phyloP scores from a whole-genome alignment of 2,888 invertebrate species.

The Acrobasis repandana region DNA sequence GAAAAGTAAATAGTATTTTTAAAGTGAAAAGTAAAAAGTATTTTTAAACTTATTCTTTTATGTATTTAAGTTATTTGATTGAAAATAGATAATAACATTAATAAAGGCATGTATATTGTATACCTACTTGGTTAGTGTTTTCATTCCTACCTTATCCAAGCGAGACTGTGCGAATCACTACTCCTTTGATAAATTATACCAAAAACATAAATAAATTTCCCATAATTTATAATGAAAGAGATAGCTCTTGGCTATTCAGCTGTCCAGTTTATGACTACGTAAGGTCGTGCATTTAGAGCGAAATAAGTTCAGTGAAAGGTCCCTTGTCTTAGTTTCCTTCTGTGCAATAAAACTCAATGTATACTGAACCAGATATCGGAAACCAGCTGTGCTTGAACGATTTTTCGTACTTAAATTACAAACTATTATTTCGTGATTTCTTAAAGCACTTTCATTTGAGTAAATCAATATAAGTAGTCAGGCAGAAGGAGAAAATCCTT shows the following conservation, averaged over 20 bases:
- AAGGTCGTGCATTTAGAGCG: constrained; percentile 45
- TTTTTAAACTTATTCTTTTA: no score
- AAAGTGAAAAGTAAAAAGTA: no score
- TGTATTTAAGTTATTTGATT: no score
- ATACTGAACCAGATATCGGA: constrained; percentile 1
- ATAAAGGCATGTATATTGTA: no score
- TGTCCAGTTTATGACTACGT: constrained; percentile 37
- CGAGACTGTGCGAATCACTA: neutral
- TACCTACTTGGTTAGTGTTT: no score
- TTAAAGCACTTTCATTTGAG: neutral
- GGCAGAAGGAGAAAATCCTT: no score
- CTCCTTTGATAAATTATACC: neutral
- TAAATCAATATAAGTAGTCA: no score
- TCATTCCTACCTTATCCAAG: neutral
- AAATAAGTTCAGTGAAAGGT: constrained; percentile 42
- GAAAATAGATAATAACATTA: no score
- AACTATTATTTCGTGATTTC: neutral
- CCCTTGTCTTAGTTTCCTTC: constrained; percentile 35
- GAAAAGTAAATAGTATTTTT: no score
- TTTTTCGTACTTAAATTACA: neutral
- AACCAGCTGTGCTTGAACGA: neutral
- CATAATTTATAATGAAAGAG: neutral
- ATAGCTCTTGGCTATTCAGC: constrained; percentile 27
- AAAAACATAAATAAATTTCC: constrained; percentile 25
- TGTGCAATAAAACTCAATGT: constrained; percentile 25